phyloP scores from a whole-genome alignment of 2,113 vertebrate genomes.

The Dicerorhinus sumatrensis region DNA sequence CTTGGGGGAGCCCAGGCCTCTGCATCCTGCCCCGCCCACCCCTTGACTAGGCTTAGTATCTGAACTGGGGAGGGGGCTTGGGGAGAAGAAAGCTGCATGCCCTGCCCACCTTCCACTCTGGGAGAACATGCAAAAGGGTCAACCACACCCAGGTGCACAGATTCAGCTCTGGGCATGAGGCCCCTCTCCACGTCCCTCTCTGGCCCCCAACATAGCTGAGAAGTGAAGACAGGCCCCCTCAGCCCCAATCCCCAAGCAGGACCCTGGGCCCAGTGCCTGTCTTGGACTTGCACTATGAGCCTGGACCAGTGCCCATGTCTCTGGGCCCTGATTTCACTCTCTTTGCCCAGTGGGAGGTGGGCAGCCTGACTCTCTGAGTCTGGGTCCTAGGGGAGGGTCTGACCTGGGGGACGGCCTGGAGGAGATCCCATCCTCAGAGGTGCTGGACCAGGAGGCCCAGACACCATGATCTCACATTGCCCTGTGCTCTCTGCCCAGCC shows the following conservation, averaged over 20 bases:
- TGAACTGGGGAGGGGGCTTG: background rate
- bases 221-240: background rate
- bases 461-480: constrained; percentile 61
- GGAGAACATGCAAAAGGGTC: background rate
- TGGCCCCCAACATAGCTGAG: background rate
- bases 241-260: background rate
- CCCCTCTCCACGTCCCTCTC: background rate
- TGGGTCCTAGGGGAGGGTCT: background rate
- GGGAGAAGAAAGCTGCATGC: background rate
- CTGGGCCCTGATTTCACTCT: background rate
- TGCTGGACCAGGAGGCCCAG: constrained; percentile 26
- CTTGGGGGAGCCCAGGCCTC: background rate
- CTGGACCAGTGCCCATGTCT: background rate
- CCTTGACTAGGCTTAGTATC: background rate
- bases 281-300: background rate
- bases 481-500: background rate
- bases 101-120: too few relatives aligned
- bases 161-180: background rate
- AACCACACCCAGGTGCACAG: background rate
- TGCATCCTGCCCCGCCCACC: background rate
- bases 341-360: background rate
- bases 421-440: background rate
- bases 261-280: background rate
- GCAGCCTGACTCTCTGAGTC: background rate
- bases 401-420: background rate